A percentile compares a stretch with the other conserved stretches of the same genome.
phyloP scores from a whole-genome alignment of 2,888 invertebrate species.

The Drosophila rellima region DNA sequence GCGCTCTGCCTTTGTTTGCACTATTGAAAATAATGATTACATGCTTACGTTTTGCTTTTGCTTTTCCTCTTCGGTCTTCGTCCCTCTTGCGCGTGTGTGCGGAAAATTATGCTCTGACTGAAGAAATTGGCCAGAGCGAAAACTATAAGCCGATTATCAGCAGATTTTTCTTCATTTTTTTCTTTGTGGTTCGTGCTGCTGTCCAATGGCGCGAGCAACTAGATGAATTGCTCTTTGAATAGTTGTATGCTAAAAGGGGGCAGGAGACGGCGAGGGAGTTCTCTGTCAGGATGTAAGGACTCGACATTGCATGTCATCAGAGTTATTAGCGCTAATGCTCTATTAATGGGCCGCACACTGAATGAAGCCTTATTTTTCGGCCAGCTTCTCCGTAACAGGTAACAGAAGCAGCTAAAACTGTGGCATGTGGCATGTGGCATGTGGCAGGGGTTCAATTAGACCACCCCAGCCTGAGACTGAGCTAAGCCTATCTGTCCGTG shows the following conservation, averaged over 20 bases:
- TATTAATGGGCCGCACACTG: slow-evolving; percentile 52
- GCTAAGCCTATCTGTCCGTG: slow-evolving; percentile 16
- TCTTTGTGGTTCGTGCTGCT: slow-evolving; percentile 11
- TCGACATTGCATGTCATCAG: slow-evolving; percentile 67
- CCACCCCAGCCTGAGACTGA: background rate
- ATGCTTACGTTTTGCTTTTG: slow-evolving; percentile 63
- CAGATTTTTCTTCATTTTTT: slow-evolving; percentile 42
- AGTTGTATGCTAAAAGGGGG: slow-evolving; percentile 27
- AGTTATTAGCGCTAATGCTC: slow-evolving; percentile 69
- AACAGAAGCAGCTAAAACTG: slow-evolving; percentile 12
- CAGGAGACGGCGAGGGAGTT: too few relatives aligned
- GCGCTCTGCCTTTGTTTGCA: slow-evolving; percentile 44
- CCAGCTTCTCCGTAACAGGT: slow-evolving; percentile 11
- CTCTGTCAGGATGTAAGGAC: slow-evolving; percentile 2
- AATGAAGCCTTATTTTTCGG: slow-evolving; percentile 12
- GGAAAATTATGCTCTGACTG: slow-evolving; percentile 59
- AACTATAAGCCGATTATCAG: slow-evolving; percentile 74
- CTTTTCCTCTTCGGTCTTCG: background rate
- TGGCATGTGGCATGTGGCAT: background rate
- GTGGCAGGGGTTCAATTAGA: slow-evolving; percentile 33
- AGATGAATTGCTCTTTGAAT: slow-evolving; percentile 64
- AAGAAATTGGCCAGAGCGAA: slow-evolving; percentile 63
- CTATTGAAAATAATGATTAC: slow-evolving; percentile 74
- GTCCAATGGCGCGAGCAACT: slow-evolving; percentile 53
- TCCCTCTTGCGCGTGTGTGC: slow-evolving; percentile 31